Base-by-base conservation (phyloP, 2,888 invertebrate species). In the Tiliacea aurago region DNA sequence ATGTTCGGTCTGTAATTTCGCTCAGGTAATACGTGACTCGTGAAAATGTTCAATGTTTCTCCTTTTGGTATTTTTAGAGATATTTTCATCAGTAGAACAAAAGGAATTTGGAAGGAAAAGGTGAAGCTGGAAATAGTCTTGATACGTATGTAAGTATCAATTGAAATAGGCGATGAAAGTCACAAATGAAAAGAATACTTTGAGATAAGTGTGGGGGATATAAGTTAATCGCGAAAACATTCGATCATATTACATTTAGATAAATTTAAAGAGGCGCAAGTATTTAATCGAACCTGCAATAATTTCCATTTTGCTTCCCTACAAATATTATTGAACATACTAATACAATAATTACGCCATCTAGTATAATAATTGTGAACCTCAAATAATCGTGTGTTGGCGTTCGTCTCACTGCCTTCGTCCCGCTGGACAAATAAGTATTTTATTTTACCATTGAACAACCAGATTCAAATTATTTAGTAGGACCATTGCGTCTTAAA, bases 21-120 rank as follows among this genome's bases (percentile, higher is more conserved):
- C 61, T 64, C 37, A 70, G 69, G 67, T 70, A 53, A 11, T 71
- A 81, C 81, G 76, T 84, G 81, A 67, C 71, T 76, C 15, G 59
- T 56, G 59, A 66, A 79, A 78, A 37, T 53, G 53, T 53, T 66
- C 13, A 20, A 43, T 56, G 55, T 62, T 64, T 64, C 20, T 63
- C 23, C n/a, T 53, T 76, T 72, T 47, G 58, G 37, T 49, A n/a
- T 51, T 11, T 62, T 53, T 51, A 13, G 49, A 47, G 55, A 59
- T 33, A 61, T 59, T 53, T 20, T 41, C 45, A 41, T 51, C 15
- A 13, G 1, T 13, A 15, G 18, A 47, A 79, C 45, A 53, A 78
- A 78, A 37, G 37, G 47, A 63, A 41, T 45, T 33, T 37, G 0
- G 1, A 18, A 28, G 1, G 41, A 0, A 41, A 61, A 23, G 10